Conservation (phyloP, 2,113 vertebrate species). For the Onychostruthus taczanowskii region DNA sequence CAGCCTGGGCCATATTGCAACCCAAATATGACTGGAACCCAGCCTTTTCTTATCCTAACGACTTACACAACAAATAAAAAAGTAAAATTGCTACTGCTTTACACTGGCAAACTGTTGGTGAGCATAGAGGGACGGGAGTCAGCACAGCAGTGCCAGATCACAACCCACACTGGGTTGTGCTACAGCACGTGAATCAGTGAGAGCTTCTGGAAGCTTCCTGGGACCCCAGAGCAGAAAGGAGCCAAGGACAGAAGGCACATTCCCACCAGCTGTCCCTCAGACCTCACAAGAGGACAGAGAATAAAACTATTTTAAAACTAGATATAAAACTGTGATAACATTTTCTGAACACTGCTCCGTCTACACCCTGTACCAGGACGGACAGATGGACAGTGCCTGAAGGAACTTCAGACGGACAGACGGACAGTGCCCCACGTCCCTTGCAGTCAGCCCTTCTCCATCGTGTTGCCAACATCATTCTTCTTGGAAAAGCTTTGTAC, state of each 20-base stretch:
- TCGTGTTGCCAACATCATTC: fast-evolving
- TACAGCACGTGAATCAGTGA: neutral
- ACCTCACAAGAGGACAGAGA: neutral
- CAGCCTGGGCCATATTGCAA: neutral
- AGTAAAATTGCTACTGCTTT: neutral
- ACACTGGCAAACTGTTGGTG: neutral
- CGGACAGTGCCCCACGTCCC: fast-evolving
- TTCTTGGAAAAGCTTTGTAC: neutral
- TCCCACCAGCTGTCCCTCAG: neutral
- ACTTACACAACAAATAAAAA: neutral
- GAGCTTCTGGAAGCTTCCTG: neutral
- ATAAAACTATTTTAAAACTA: neutral
- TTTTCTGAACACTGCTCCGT: neutral
- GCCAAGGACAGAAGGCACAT: neutral
- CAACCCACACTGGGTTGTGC: fast-evolving
- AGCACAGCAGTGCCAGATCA: neutral
- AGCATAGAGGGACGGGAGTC: neutral
- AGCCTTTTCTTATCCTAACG: neutral
- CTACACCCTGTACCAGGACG: fast-evolving
- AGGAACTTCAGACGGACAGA: fast-evolving
- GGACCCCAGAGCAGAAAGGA: neutral
- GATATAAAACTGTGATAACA: fast-evolving
- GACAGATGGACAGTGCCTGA: fast-evolving
- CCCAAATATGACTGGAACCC: neutral
- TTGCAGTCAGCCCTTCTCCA: neutral